Evolutionary conservation across 2,797 vertebrate species (phyloP), one percentile per base, ranked within the genome.

Genomic region (Sitta carolinensis): DNA sequence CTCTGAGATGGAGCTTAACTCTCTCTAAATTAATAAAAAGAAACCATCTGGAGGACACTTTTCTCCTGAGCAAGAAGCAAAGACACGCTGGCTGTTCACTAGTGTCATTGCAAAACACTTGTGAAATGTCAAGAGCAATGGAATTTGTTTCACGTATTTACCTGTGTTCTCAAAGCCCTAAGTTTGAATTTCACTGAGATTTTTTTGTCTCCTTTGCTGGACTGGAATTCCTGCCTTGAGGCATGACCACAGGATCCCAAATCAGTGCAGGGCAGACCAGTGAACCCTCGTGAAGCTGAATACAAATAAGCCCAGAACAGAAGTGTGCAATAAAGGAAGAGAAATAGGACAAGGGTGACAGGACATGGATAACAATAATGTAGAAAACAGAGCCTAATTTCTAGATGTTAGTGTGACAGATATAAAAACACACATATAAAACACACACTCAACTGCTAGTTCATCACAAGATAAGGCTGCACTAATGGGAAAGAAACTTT

Each of bases 1-100:
- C 66, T 88, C 73, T 48, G 89, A 75, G 84, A 92, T 59, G 29
- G 22, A 91, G 42, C 66, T 84, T 85, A 82, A 76, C 74, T 93
- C 48, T 93, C 79, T 55, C 40, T 91, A 89, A 92, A 81, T 93
- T 83, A 96, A 92, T 92, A 93, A 94, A 96, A 92, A 81, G 66
- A 86, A 91, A 57, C 80, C 84, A 78, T 84, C 80, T 84, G 67
- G 79, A 94, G 90, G 59, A 84, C 22, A 62, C 69, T 86, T 90
- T 84, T 40, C 54, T 95, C 61, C 42, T 61, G 55, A 84, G 52
- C 34, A 84, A 90, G 57, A 82, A 75, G 32, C 36, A 64, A 85
- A 81, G 50, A 77, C 2, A 0, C 52, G 34, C 17, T 85, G 81
- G 68, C 38, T 85, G 27, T 73, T 90, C 79, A 32, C 63, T 73